Conservation (phyloP, 2,797 vertebrate species). For the Typhlichthys eigenmanni region DNA sequence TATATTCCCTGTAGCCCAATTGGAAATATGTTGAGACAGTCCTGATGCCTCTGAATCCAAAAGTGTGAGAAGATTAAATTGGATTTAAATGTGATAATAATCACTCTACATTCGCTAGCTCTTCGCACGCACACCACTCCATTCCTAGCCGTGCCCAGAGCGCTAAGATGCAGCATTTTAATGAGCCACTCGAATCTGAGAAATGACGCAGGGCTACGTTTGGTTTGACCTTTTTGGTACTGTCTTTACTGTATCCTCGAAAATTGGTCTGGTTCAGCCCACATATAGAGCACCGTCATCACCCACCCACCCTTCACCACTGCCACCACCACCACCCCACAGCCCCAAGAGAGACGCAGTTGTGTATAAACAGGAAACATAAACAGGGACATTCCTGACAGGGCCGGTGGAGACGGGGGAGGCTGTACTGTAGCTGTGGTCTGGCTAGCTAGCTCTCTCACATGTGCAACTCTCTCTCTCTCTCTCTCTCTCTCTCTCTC, state of each 20-base stretch:
- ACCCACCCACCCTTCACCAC: too few species aligned
- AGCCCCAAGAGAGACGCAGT: neutral
- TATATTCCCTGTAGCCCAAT: conserved; percentile 42
- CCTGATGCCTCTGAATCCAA: conserved; percentile 39
- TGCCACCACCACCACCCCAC: too few species aligned
- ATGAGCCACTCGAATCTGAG: conserved; percentile 18
- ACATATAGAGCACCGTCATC: too few species aligned
- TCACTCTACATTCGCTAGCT: conserved; percentile 21
- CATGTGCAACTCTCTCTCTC: conserved; percentile 13
- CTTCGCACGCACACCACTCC: conserved; percentile 24
- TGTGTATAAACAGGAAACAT: conserved; percentile 43
- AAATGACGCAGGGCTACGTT: conserved; percentile 1
- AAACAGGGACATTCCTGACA: conserved; percentile 29
- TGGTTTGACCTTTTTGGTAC: too few species aligned
- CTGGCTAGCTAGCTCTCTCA: neutral
- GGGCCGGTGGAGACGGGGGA: conserved; percentile 24
- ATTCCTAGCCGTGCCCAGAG: conserved; percentile 30
- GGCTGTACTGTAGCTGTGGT: conserved; percentile 7
- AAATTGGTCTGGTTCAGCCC: too few species aligned
- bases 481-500: neutral
- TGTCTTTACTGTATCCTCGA: too few species aligned
- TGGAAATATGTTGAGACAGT: conserved; percentile 51
- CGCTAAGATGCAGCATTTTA: conserved; percentile 18
- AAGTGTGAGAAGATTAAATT: conserved; percentile 41
- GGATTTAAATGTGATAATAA: conserved; percentile 53